Base-by-base conservation (phyloP, 2,113 vertebrate genomes). In the Megaleporinus macrocephalus region DNA sequence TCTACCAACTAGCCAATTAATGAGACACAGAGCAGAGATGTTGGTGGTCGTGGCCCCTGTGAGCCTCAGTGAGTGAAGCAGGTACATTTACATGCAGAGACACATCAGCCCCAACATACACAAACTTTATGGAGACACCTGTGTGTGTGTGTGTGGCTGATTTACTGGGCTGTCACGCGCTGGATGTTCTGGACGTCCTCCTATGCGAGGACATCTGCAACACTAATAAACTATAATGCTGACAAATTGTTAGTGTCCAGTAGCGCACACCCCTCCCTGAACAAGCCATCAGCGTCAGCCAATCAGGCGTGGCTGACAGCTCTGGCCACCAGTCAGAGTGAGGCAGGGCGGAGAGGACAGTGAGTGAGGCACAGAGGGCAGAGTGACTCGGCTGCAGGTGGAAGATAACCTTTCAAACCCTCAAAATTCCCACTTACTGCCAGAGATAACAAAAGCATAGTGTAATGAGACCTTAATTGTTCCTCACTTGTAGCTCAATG, bases 141-240 rank as follows among this genome's bases (percentile, higher is more conserved):
- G 51, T 44, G 59, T 44, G 4, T 44, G 41, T 9, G 41, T 11
- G 26, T 24, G 49, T 44, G 78, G 57, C 41, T 84, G 63, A 78
- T 86, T 83, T 79, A 80, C 10, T 62, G 71, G 78, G 51, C 57
- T 66, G 66, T 80, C 55, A 62, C 26, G 27, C 73, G 76, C 73
- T 69, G 81, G 76, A 83, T 82, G 81, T 83, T 82, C 78, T 87
- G 71, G 78, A 81, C 78, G 80, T 79, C 88, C 88, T 92, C 87
- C 91, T 83, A 80, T 81, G 87, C 44, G 87, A 91, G 93, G 90
- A 93, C 92, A 94, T 94, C 93, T 93, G 92, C 91, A 89, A 88
- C 88, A 87, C 90, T 91, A 91, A 94, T 93, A 93, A 93, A 93
- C 89, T 88, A 93, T 93, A 93, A 94, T 92, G 82, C 87, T 92